Base-by-base conservation (phyloP, 2,797 vertebrate genomes). In the Hippopotamyrus pictus region DNA sequence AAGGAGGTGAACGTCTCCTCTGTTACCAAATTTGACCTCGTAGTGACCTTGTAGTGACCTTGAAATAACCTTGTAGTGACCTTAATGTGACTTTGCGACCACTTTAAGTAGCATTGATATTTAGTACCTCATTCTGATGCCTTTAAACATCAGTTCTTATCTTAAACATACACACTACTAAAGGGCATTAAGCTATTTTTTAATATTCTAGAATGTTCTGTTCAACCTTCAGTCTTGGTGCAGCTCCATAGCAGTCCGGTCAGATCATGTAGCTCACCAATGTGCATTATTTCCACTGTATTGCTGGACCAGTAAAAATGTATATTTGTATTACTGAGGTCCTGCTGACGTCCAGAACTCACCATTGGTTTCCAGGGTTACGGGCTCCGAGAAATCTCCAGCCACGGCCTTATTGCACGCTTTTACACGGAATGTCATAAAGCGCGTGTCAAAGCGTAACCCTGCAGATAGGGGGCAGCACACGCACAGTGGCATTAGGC, bases 371-470 rank as follows among this genome's bases (percentile, higher is more conserved):
- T 99, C 98, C 90, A 99, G 91, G 59, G 97, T 98, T 87, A 99
- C 93, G 0, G 96, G 95, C 92, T 99, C 98, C 0, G 98, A 99
- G 94, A 99, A 99, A 90, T 99, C 98, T 50, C 98, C 98, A 0
- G 97, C 97, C 88, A 99, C 98, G 0, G 98, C 98, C 92, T 99
- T 99, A 94, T 99, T 99, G 41, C 98, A 99, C 0, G 98, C 98
- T 91, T 93, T 98, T 83, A 99, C 97, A 0, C 98, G 97, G 89
- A 99, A 98, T 1, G 97, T 99, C 94, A 99, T 96, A 94, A 96
- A 99, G 1, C 97, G 97, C 37, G 98, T 98, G 92, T 99, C 98
- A 85, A 99, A 99, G 87, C 96, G 98, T 90, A 98, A 94, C 90
- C 97, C 98, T 99, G 92, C 46, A 0, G 76, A n/a, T 22, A 82